Evolutionary conservation across 2,113 vertebrate species (phyloP).

Genomic region (Pluvianellus socialis): DNA sequence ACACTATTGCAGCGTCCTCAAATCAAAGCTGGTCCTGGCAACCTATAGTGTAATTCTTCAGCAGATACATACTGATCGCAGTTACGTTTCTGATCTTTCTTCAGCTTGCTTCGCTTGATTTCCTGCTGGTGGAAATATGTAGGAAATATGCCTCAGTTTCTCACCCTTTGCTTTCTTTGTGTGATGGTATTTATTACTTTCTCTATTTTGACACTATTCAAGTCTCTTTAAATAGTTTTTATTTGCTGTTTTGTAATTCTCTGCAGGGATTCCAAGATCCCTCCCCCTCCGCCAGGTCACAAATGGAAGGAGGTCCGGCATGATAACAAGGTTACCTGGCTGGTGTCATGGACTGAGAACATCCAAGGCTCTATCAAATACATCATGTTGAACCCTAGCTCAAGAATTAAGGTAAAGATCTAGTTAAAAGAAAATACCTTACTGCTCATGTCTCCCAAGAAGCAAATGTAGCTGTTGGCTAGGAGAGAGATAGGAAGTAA

Average conservation of each 20-base stretch:
- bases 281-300: conserved; percentile 87
- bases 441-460: background rate
- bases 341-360: conserved; percentile 97
- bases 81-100: background rate
- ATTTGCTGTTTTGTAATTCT: background rate
- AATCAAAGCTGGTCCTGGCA: background rate
- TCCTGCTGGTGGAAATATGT: background rate
- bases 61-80: background rate
- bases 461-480: background rate
- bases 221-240: background rate
- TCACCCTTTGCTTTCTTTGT: background rate
- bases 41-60: background rate
- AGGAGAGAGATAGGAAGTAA: background rate
- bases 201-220: background rate
- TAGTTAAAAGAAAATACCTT: background rate
- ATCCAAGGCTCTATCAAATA: conserved; percentile 98
- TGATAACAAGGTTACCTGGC: conserved; percentile 96
- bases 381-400: conserved; percentile 97
- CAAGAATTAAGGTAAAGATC: conserved; percentile 90
- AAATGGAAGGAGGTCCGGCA: conserved; percentile 95
- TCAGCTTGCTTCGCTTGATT: background rate
- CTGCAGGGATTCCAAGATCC: conserved; percentile 89
- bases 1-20: background rate
- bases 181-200: background rate
- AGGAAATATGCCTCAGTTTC: background rate